Conservation (phyloP, 2,113 vertebrate species). For the Spheniscus mendiculus region DNA sequence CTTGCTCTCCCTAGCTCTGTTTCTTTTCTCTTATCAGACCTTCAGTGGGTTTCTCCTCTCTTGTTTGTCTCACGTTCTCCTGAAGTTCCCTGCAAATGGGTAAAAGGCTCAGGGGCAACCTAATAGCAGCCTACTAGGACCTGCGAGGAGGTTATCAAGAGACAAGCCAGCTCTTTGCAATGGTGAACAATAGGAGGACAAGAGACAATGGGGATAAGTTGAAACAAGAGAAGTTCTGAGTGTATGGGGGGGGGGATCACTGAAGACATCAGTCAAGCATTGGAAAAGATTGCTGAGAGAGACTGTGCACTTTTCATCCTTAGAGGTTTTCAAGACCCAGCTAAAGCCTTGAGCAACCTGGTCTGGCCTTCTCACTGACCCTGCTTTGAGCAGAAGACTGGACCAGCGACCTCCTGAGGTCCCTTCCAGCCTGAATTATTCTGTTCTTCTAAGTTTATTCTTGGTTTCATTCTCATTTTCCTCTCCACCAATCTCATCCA, state of each 20-base stretch:
- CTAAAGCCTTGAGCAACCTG: not conserved
- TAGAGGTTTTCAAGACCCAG: not conserved
- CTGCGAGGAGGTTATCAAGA: not conserved
- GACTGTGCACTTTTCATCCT: not conserved
- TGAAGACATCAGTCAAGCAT: not conserved
- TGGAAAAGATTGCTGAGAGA: not conserved
- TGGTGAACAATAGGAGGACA: not conserved
- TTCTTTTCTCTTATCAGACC: not conserved
- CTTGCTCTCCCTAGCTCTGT: not conserved
- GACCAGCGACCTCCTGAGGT: not conserved
- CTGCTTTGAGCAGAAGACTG: not conserved
- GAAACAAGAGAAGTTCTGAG: not conserved
- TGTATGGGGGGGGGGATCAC: fast-evolving
- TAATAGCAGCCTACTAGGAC: not conserved
- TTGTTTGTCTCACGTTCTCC: fast-evolving
- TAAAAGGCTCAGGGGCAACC: not conserved
- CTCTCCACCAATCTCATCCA: not conserved
- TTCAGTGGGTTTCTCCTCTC: not conserved
- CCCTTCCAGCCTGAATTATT: not conserved
- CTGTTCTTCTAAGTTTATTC: not conserved
- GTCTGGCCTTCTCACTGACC: not conserved
- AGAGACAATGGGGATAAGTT: not conserved
- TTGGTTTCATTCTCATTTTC: not conserved
- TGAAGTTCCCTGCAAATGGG: not conserved
- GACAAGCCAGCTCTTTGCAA: not conserved